Percentiles rank a stretch among this genome's conserved stretches.
Evolutionary conservation across 2,888 invertebrate species (phyloP).

Genomic region (Drosophila macrothrix): DNA sequence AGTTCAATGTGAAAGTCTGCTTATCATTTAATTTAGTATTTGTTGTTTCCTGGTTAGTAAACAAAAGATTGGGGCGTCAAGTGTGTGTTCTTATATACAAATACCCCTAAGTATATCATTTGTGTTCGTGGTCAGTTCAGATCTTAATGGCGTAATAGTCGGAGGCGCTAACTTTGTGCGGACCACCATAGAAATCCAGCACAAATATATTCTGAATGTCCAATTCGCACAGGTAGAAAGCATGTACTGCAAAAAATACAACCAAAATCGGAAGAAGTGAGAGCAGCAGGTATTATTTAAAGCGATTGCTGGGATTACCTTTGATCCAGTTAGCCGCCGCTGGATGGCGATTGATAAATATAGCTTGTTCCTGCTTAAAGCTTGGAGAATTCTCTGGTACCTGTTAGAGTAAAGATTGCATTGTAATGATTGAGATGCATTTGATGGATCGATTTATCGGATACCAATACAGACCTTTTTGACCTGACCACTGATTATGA

Average conservation of each 20-base stretch:
- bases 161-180: conserved; percentile 82
- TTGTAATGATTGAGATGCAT: neutral
- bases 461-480: conserved; percentile 57
- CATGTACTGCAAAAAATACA: conserved; percentile 87
- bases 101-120: neutral
- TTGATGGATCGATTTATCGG: neutral
- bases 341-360: conserved; percentile 83
- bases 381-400: conserved; percentile 47
- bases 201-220: conserved; percentile 90
- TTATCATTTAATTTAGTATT: conserved; percentile 13
- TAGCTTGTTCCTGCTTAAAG: conserved; percentile 67
- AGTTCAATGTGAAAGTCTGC: conserved; percentile 8
- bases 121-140: conserved; percentile 14
- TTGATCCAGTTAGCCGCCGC: conserved; percentile 80
- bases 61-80: conserved; percentile 14
- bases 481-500: conserved; percentile 83
- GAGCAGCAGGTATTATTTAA: neutral
- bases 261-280: neutral
- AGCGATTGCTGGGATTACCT: conserved; percentile 47
- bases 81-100: neutral
- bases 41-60: neutral
- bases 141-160: conserved; percentile 61
- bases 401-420: conserved; percentile 44
- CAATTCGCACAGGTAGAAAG: conserved; percentile 92
- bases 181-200: conserved; percentile 93